Conservation (phyloP, 1,140 invertebrate species). For the Sycophaga agraensis region DNA sequence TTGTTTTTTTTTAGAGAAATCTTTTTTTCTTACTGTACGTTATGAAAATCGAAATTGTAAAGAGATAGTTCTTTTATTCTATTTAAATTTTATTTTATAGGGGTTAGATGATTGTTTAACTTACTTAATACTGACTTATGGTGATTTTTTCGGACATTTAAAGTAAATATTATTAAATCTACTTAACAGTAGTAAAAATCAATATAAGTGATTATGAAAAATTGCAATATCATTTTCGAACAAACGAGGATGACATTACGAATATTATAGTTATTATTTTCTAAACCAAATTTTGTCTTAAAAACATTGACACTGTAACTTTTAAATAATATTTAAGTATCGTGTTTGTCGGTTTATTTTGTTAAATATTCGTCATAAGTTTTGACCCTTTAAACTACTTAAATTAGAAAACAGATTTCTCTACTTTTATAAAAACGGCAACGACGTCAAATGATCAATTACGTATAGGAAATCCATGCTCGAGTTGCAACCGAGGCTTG, state of each 20-base stretch:
- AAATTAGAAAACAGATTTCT: constrained; percentile 36
- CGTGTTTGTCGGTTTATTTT: constrained; percentile 7
- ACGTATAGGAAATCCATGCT: constrained; percentile 41
- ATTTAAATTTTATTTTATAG: constrained; percentile 28
- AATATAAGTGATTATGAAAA: no score
- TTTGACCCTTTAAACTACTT: constrained; percentile 25
- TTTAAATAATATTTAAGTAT: constrained; percentile 5
- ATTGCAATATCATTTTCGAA: no score
- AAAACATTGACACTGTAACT: background rate
- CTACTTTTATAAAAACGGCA: constrained; percentile 32
- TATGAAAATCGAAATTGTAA: constrained; percentile 3
- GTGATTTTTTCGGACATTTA: no score
- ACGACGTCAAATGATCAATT: constrained; percentile 34
- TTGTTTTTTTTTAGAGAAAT: constrained; percentile 27
- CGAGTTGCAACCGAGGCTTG: constrained; percentile 45
- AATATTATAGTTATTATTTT: no score
- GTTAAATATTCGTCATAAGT: constrained; percentile 19
- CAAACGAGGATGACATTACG: no score
- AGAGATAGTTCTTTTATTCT: background rate
- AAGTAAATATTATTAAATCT: constrained; percentile 10
- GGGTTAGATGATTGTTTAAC: constrained; percentile 36
- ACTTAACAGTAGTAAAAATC: background rate
- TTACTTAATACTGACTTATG: constrained; percentile 29
- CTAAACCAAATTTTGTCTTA: constrained; percentile 1
- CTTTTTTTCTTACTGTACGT: constrained; percentile 8